A percentile compares a stretch with the other conserved stretches of the same genome.
Conservation (phyloP, 2,113 vertebrate species). For the Phylloscopus trochiloides region DNA sequence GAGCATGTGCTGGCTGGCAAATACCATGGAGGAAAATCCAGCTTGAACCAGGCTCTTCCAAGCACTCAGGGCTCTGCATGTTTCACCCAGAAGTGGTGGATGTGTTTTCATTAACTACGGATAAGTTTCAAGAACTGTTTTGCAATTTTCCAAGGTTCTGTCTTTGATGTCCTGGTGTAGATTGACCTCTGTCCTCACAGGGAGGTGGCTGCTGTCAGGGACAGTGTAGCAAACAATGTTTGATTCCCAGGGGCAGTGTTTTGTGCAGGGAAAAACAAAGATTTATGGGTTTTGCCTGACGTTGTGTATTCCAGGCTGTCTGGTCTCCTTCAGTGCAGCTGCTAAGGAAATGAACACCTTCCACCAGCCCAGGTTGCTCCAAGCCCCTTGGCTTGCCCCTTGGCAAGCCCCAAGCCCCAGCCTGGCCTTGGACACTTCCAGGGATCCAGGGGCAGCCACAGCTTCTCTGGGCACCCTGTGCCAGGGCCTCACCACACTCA, state of each 20-base stretch:
- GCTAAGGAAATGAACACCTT: background rate
- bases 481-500: accelerated
- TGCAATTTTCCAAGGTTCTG: background rate
- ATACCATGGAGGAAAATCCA: background rate
- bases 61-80: accelerated
- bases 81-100: background rate
- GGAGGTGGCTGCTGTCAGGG: background rate
- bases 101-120: background rate
- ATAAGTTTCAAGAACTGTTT: background rate
- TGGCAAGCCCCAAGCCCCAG: no score
- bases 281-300: background rate
- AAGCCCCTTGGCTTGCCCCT: no score
- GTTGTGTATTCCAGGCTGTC: background rate
- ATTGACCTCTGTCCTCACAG: background rate
- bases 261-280: background rate
- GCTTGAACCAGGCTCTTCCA: background rate
- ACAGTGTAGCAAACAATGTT: accelerated
- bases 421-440: background rate
- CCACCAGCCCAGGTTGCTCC: accelerated
- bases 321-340: background rate
- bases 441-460: background rate
- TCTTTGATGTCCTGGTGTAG: background rate
- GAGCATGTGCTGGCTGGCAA: background rate
- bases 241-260: background rate
- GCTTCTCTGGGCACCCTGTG: background rate